phyloP scores from a whole-genome alignment of 2,797 vertebrate genomes.

The Channallabes apus region DNA sequence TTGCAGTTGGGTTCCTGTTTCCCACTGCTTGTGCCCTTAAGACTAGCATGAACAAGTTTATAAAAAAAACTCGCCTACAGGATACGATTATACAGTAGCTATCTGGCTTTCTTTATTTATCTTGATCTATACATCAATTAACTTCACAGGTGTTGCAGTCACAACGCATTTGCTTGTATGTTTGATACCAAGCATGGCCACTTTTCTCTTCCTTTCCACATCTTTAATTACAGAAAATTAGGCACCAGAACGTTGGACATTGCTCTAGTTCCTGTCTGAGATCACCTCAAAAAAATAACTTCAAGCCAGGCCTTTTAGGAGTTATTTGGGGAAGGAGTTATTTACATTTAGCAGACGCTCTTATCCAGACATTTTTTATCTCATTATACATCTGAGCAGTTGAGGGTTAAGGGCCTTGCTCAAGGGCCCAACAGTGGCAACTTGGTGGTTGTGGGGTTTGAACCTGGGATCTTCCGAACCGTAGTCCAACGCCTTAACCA shows the following conservation, averaged over 20 bases:
- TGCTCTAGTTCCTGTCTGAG: not conserved
- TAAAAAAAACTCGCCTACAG: not conserved
- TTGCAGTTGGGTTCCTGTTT: not conserved
- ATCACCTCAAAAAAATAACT: not conserved
- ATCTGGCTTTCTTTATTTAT: not conserved
- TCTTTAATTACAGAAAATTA: not conserved
- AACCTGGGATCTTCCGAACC: no score
- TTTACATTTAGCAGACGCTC: no score
- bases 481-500: no score
- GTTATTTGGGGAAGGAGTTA: no score
- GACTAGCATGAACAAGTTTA: not conserved
- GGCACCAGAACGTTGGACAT: not conserved
- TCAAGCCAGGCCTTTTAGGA: not conserved
- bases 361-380: no score
- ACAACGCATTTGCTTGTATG: not conserved
- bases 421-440: no score
- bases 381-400: no score
- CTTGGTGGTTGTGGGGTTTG: no score
- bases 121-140: no score
- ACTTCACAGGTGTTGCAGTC: not conserved
- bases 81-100: not conserved
- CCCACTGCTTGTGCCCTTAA: constrained; percentile 3
- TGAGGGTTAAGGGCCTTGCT: no score
- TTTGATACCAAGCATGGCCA: not conserved
- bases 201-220: not conserved